Base-by-base conservation (phyloP, 2,113 vertebrate species). In the Poicephalus meyeri region DNA sequence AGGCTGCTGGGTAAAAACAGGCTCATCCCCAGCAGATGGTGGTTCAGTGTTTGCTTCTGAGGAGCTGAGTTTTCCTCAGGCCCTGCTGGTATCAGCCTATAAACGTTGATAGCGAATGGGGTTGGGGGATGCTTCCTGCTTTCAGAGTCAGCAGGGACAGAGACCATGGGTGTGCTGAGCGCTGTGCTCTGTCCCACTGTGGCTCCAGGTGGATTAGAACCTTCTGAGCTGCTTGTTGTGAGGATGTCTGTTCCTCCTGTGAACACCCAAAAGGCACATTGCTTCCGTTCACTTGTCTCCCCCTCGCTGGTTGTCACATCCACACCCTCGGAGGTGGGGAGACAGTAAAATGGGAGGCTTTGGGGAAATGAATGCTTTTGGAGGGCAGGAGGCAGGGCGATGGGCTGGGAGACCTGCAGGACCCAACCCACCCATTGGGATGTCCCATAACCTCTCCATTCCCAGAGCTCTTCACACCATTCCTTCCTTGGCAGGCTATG, bases 401-500 rank as follows among this genome's bases (percentile, higher is more conserved):
- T 1, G 33, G 74, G 26, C 71, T 49, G 86, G 33, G 60, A 0
- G 5, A 39, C 42, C 44, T 18, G 41, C 58, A 42, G 64, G 72
- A 19, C 6, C n/a, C 44, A 26, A 5, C 61, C 44, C 17, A 4
- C 19, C 64, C 42, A 0, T 6, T 33, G 10, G 87, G 80, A 78
- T 0, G 3, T 8, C 1, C 46, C n/a, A 3, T 39, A 66, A 7
- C 52, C 49, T 80, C 79, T 61, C 28, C 52, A 0, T 76, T 46
- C 68, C 92, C 83, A 81, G 52, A 81, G 86, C 69, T 65, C 65
- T 71, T 96, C 86, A 94, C 41, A 4, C 66, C 64, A 4, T 64
- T 88, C 63, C 81, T 97, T 85, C 80, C 80, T 52, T 80, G 60
- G 81, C 97, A 99, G 99, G 99, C 98, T 93, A 98, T 99, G 99